phyloP scores from a whole-genome alignment of 2,113 vertebrate species.

The Melanerpes aurifrons region DNA sequence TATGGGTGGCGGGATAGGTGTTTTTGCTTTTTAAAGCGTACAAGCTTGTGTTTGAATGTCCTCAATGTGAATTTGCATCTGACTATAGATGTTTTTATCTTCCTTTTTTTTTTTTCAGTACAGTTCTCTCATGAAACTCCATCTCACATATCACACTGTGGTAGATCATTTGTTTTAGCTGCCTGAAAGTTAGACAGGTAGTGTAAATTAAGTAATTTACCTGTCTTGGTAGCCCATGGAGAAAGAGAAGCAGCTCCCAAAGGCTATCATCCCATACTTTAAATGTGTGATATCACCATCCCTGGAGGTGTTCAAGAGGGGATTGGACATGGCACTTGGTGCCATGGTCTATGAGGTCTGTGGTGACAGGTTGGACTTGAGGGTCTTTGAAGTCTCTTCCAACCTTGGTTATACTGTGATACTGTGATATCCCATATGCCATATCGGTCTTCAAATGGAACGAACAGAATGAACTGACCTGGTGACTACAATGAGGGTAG shows the following conservation, averaged over 20 bases:
- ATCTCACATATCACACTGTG: neutral
- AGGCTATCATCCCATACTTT: neutral
- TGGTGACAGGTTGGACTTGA: too few species aligned
- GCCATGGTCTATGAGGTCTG: too few species aligned
- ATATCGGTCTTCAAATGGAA: neutral
- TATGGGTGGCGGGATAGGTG: constrained; percentile 42
- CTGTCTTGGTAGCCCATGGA: neutral
- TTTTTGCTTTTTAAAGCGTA: constrained; percentile 2
- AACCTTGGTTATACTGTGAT: too few species aligned
- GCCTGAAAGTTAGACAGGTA: neutral
- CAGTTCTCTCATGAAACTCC: neutral
- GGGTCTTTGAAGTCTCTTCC: too few species aligned
- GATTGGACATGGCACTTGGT: too few species aligned
- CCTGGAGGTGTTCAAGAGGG: too few species aligned
- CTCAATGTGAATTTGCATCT: neutral
- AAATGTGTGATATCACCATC: neutral
- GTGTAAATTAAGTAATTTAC: neutral
- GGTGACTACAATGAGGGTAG: neutral
- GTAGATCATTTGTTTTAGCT: neutral
- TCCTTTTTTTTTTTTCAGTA: neutral
- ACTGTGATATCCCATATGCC: neutral
- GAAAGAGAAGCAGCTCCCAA: neutral
- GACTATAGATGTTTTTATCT: neutral
- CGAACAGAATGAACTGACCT: neutral
- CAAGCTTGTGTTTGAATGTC: constrained; percentile 31